Evolutionary conservation across 2,113 vertebrate species (phyloP), one percentile per base, ranked within the genome.

Genomic region (Galbula dea): DNA sequence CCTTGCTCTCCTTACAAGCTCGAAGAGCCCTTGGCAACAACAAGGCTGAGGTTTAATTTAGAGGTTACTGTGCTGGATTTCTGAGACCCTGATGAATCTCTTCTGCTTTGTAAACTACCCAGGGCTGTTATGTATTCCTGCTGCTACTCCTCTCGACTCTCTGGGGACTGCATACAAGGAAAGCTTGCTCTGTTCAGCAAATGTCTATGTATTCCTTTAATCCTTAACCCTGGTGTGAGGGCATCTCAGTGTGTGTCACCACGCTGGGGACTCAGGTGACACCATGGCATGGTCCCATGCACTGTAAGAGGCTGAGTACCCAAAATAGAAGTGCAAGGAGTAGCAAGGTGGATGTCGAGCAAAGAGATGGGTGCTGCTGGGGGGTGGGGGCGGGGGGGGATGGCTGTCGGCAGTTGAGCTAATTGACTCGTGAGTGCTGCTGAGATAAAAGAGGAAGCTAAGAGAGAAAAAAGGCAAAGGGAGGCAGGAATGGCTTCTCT

Each of bases 271-370:
- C 61, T 27, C 0, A 1, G 19, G 34, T 57, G 43, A 18, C 66
- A 55, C 30, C 32, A 2, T 4, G 39, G 32, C 45, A 37, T 2
- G 1, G 45, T 51, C 39, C 67, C 54, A 1, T 0, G 18, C 11
- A 11, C 58, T 6, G 0, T 1, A 0, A 0, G 65, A 32, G 29
- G 8, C 15, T 4, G 4, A 37, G 39, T 4, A 37, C n/a, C 12
- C 76, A 27, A 62, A 72, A 23, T 2, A 21, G 9, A 20, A 24
- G 4, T 3, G 59, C 2, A 22, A 65, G 59, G 63, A 30, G 37
- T 14, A 48, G 59, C 0, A 3, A 83, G 81, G n/a, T 5, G 30
- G 73, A 3, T 59, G 86, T 43, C 1, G 27, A 67, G 76, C n/a
- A 27, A 24, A 49, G 48, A 12, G 68, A 9, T 37, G 73, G 51